Base-by-base conservation (phyloP, 2,113 vertebrate genomes). In the Gadus macrocephalus region DNA sequence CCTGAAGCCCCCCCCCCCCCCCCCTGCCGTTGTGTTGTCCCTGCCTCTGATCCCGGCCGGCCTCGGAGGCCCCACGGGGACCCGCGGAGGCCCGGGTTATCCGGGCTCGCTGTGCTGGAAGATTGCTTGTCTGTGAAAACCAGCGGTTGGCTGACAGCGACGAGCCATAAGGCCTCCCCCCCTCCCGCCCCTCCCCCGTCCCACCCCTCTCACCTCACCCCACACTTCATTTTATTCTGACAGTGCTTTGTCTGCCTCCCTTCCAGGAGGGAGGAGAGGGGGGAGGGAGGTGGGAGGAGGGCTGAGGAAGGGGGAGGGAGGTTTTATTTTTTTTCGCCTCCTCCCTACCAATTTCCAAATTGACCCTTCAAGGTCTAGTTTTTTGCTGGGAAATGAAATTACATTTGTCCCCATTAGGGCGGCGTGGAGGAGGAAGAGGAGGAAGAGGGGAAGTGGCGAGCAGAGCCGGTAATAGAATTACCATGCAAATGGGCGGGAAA, bases 361-460 rank as follows among this genome's bases (percentile, higher is more conserved):
- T 73, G 79, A 87, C 81, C 78, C 72, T 74, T 89, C 74, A 85
- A 79, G 81, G 85, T 86, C 76, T 56, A 80, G 63, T 42, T 79
- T 55, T 66, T 53, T 79, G 71, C 71, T 62, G 82, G 53, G 66
- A 61, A 69, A 17, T 58, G 55, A 79, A 83, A 83, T 80, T 78
- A 60, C 64, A 80, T 87, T 78, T 80, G 66, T 82, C 42, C 15
- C 58, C 76, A 53, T 85, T 80, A 78, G 80, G 72, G 38, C 61
- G 73, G 69, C 56, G 53, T 53, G 62, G 5, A 49, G 56, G 66
- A 60, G 75, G 61, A 78, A 73, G 76, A 71, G 74, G 53, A 74
- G 35, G 27, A 56, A 72, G 64, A 74, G 72, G 69, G 62, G 76
- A 62, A 73, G 49, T 55, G 15, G 53, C 35, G 56, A 74, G 67